Conservation (phyloP, 2,113 vertebrate genomes). For the Hemiscyllium ocellatum region DNA sequence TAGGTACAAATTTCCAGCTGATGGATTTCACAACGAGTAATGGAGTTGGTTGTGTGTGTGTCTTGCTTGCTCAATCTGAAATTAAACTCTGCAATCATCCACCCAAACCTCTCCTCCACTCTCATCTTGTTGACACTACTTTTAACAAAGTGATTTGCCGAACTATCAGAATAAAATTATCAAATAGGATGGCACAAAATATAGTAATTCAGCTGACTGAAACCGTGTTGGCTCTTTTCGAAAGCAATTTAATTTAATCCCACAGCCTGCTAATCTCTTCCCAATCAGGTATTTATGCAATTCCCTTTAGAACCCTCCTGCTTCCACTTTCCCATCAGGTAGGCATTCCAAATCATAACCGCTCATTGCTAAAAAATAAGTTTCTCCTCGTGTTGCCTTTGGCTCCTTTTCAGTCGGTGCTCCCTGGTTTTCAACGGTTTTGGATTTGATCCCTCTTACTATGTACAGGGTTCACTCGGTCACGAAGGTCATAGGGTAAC, state of each 20-base stretch:
- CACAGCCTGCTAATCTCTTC: neutral
- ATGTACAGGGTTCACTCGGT: no score
- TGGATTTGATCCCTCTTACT: no score
- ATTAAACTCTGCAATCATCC: neutral
- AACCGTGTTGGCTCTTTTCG: neutral
- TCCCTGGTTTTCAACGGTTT: neutral
- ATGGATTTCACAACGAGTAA: neutral
- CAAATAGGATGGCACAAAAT: neutral
- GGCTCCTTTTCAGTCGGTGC: neutral
- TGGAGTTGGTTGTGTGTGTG: neutral
- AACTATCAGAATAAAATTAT: neutral
- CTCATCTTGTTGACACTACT: neutral
- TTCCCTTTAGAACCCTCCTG: neutral
- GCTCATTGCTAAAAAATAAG: neutral
- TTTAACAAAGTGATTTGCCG: neutral
- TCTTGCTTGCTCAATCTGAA: neutral
- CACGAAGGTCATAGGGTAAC: no score
- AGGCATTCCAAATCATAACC: neutral
- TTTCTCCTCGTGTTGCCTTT: neutral
- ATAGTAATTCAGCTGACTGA: neutral
- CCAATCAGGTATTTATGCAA: neutral
- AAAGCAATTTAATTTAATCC: neutral
- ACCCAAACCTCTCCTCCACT: neutral
- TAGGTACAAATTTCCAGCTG: neutral
- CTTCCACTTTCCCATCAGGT: neutral